A percentile compares a stretch with the other conserved stretches of the same genome.
Conservation (phyloP, 1,140 invertebrate species). For the Chelonus insularis region DNA sequence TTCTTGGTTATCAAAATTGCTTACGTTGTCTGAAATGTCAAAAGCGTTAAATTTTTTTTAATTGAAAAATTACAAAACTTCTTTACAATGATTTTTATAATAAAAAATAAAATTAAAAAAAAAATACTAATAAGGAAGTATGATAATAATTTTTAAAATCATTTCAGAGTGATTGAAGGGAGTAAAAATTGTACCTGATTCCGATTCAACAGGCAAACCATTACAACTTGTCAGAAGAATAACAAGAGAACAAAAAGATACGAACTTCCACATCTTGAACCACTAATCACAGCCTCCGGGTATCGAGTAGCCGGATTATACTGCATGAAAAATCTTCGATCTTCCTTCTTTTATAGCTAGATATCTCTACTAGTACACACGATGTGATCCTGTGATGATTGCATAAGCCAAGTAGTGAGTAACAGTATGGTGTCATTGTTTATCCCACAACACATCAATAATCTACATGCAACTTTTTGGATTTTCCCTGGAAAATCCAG, state of each 20-base stretch:
- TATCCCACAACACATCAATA: not conserved
- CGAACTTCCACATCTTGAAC: conserved; percentile 10
- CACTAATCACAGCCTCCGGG: conserved; percentile 24
- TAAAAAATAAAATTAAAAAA: no score
- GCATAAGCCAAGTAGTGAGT: conserved; percentile 38
- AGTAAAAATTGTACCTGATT: not conserved
- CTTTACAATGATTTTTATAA: no score
- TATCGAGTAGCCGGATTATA: conserved; percentile 24
- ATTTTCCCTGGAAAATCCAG: conserved; percentile 35
- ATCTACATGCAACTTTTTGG: conserved; percentile 28
- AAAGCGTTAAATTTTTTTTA: no score
- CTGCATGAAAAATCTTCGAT: conserved; percentile 41
- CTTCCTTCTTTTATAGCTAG: conserved; percentile 52
- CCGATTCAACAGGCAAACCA: not conserved
- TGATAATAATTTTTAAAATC: no score
- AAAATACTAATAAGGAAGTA: no score
- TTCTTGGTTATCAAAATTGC: not conserved
- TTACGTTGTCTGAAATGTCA: no score
- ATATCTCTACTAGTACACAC: conserved; percentile 28
- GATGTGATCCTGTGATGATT: conserved; percentile 44
- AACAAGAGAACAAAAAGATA: conserved; percentile 5
- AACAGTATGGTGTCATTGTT: conserved; percentile 27
- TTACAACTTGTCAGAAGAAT: not conserved
- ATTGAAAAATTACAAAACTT: no score
- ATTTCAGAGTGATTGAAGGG: no score